Percentiles rank a stretch among this genome's conserved stretches.
phyloP scores from a whole-genome alignment of 2,113 vertebrate genomes.

The Lepisosteus osseus region DNA sequence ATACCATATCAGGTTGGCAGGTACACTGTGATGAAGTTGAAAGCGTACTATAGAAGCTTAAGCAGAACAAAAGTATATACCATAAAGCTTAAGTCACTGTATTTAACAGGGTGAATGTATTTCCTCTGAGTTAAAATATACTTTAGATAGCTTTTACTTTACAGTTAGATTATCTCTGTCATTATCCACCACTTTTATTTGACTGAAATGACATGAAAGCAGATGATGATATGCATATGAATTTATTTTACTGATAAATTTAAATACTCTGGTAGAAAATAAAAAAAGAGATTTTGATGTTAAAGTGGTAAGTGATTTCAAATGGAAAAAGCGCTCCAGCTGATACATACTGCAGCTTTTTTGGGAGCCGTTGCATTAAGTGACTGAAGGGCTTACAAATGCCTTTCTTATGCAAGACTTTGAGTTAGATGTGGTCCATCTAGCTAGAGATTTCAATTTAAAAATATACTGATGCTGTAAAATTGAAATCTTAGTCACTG shows the following conservation, averaged over 20 bases:
- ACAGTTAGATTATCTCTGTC: conserved; percentile 62
- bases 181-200: conserved; percentile 53
- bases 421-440: conserved; percentile 31
- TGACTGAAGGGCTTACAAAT: conserved; percentile 37
- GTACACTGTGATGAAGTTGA: not conserved
- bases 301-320: conserved; percentile 48
- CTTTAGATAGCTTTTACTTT: conserved; percentile 54
- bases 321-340: conserved; percentile 44
- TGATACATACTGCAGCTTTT: conserved; percentile 37
- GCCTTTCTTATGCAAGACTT: conserved; percentile 48
- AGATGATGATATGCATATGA: conserved; percentile 64
- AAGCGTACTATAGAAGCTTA: conserved; percentile 1
- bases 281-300: conserved; percentile 46
- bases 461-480: conserved; percentile 43
- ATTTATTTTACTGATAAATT: conserved; percentile 65
- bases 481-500: conserved; percentile 43
- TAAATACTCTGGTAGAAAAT: conserved; percentile 55
- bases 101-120: conserved; percentile 54
- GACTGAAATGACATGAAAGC: conserved; percentile 50
- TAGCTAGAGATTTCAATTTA: conserved; percentile 32
- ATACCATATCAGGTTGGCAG: not conserved
- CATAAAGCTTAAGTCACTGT: conserved; percentile 55
- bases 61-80: conserved; percentile 11
- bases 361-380: conserved; percentile 36
- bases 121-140: conserved; percentile 52